These are phyloP conservation scores for Ischnus inquisitorius DNA, from an alignment of 2,888 invertebrate genomes.

Conservation along the genomic window DNA sequence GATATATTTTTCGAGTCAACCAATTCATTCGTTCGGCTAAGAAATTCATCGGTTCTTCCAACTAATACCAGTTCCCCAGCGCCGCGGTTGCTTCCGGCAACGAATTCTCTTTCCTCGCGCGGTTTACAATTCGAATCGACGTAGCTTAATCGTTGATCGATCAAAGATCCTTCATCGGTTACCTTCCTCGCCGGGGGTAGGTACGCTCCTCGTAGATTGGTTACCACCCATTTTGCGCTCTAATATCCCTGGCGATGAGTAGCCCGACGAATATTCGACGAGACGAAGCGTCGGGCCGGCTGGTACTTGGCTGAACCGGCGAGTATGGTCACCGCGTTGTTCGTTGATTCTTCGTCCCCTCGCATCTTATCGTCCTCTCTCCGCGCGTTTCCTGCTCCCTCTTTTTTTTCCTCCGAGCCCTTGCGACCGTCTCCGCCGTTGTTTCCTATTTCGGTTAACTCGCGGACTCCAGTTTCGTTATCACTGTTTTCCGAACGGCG, in stretches of 20 bases:
- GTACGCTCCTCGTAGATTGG: conserved; percentile 85
- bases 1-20: no score
- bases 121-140: no score
- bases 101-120: no score
- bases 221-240: conserved; percentile 85
- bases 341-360: conserved; percentile 39
- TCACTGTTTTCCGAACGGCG: no score
- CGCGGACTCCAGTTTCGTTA: no score
- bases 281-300: conserved; percentile 54
- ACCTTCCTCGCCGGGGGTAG: conserved; percentile 86
- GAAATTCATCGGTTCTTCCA: no score
- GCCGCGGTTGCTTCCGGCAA: no score
- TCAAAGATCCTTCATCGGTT: conserved; percentile 63
- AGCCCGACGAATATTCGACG: conserved; percentile 32
- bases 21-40: no score
- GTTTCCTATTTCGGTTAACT: not conserved
- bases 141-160: not conserved
- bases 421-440: not conserved
- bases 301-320: conserved; percentile 50
- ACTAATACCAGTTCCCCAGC: no score
- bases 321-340: conserved; percentile 11
- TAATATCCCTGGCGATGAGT: conserved; percentile 72
- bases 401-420: not conserved
- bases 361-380: conserved; percentile 49
- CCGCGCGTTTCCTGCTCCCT: not conserved